Conservation (phyloP, 1,140 invertebrate genomes). For the Zaprionus taronus region DNA sequence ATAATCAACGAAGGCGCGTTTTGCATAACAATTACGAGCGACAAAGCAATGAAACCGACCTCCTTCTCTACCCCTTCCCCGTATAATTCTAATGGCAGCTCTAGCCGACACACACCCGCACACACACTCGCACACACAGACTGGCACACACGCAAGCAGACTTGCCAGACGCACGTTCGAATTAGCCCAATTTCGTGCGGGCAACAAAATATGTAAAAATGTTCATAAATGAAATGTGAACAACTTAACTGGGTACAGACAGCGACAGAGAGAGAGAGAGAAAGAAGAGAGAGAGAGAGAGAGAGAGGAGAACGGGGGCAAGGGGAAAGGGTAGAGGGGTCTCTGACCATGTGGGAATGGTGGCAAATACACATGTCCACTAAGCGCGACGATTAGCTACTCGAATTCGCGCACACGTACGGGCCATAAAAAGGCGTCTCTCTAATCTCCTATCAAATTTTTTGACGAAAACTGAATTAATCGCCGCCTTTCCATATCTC, state of each 20-base stretch:
- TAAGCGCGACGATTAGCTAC: slow-evolving; percentile 74
- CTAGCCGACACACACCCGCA: slow-evolving; percentile 25
- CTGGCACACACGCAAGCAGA: slow-evolving; percentile 25
- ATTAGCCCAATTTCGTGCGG: slow-evolving; percentile 81
- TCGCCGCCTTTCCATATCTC: slow-evolving; percentile 48
- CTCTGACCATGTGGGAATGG: slow-evolving; percentile 50
- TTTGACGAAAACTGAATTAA: slow-evolving; percentile 1
- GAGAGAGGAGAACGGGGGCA: slow-evolving; percentile 23
- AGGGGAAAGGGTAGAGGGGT: slow-evolving; percentile 9
- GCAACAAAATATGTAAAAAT: slow-evolving; percentile 73
- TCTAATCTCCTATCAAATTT: slow-evolving; percentile 77
- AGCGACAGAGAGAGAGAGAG: not conserved
- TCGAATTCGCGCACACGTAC: slow-evolving; percentile 79
- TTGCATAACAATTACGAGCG: slow-evolving; percentile 71
- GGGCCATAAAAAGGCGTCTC: slow-evolving; percentile 65
- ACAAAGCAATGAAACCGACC: slow-evolving; percentile 57
- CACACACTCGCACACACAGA: slow-evolving; percentile 3
- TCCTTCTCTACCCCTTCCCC: slow-evolving; percentile 12
- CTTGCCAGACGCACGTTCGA: slow-evolving; percentile 77
- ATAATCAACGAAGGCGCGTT: slow-evolving; percentile 71
- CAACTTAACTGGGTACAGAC: slow-evolving; percentile 28
- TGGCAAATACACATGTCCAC: slow-evolving; percentile 37
- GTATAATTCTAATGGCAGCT: slow-evolving; percentile 68
- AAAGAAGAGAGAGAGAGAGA: not conserved
- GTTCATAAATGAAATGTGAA: slow-evolving; percentile 80